phyloP scores from a whole-genome alignment of 2,113 vertebrate species.

The Scolopax mira region DNA sequence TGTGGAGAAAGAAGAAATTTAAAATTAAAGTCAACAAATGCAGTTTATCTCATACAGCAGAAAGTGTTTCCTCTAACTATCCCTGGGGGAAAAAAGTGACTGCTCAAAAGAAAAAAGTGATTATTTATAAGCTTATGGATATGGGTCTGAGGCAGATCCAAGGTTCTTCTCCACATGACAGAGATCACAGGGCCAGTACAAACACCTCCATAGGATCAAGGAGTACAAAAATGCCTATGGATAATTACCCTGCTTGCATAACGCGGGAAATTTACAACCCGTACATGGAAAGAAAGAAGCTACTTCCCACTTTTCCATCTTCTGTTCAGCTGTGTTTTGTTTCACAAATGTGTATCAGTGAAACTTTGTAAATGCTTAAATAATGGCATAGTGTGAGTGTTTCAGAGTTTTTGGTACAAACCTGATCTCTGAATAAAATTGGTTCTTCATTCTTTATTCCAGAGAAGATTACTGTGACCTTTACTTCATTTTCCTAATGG shows the following conservation, averaged over 20 bases:
- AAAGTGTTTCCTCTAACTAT: not conserved
- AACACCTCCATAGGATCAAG: not conserved
- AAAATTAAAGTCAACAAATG: not conserved
- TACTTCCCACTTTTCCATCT: not conserved
- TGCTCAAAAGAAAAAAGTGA: not conserved
- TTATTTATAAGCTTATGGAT: not conserved
- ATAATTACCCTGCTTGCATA: not conserved
- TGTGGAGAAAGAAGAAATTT: not conserved
- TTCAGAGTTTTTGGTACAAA: conserved; percentile 10
- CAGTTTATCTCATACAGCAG: not conserved
- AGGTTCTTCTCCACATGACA: not conserved
- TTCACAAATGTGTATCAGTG: not conserved
- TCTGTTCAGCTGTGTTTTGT: not conserved
- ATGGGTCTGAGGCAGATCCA: not conserved
- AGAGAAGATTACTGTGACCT: conserved; percentile 27
- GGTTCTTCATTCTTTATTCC: conserved; percentile 21
- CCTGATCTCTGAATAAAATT: conserved; percentile 51
- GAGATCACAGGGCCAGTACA: not conserved
- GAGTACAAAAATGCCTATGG: not conserved
- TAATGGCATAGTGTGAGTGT: not conserved
- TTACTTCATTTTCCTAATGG: conserved; percentile 66
- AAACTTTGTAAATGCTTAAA: not conserved
- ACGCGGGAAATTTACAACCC: not conserved
- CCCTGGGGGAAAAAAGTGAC: not conserved
- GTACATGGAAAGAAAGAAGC: accelerated